Percentiles rank a stretch among this genome's conserved stretches.
phyloP scores from a whole-genome alignment of 2,113 vertebrate species.

The Gnathonemus echidnorhynchus region DNA sequence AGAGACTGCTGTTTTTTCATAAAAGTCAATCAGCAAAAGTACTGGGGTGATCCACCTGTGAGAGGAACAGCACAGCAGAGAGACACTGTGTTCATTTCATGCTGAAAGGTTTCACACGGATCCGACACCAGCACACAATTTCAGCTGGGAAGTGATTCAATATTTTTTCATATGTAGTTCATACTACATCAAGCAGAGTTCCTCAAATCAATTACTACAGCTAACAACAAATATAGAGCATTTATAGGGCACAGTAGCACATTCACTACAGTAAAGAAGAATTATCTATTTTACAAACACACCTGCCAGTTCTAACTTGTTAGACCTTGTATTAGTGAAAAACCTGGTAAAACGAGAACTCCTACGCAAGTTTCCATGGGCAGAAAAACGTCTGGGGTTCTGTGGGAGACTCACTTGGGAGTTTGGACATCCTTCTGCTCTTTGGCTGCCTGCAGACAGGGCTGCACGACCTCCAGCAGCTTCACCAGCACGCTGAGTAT shows the following conservation, averaged over 20 bases:
- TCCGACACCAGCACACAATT: background rate
- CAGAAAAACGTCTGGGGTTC: background rate
- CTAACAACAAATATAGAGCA: background rate
- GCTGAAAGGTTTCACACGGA: background rate
- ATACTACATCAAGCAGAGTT: background rate
- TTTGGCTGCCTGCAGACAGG: slow-evolving; percentile 84
- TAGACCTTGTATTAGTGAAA: background rate
- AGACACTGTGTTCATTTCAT: background rate
- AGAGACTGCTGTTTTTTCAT: slow-evolving; percentile 87
- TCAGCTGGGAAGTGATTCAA: background rate
- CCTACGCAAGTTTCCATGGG: background rate
- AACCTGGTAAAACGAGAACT: background rate
- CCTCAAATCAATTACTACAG: background rate
- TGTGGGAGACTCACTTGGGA: slow-evolving; percentile 72
- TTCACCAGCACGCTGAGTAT: slow-evolving; percentile 85
- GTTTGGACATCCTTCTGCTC: slow-evolving; percentile 91
- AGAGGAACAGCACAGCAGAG: background rate
- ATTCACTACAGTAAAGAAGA: background rate
- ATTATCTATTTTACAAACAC: background rate
- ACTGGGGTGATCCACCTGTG: slow-evolving; percentile 89
- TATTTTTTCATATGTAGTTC: background rate
- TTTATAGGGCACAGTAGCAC: background rate
- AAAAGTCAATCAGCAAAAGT: slow-evolving; percentile 84
- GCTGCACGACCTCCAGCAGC: slow-evolving; percentile 86
- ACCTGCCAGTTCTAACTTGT: background rate